Evolutionary conservation across 2,888 invertebrate genomes (phyloP), one percentile per base, ranked within the genome.

Genomic region (Ornithoptera alexandrae): DNA sequence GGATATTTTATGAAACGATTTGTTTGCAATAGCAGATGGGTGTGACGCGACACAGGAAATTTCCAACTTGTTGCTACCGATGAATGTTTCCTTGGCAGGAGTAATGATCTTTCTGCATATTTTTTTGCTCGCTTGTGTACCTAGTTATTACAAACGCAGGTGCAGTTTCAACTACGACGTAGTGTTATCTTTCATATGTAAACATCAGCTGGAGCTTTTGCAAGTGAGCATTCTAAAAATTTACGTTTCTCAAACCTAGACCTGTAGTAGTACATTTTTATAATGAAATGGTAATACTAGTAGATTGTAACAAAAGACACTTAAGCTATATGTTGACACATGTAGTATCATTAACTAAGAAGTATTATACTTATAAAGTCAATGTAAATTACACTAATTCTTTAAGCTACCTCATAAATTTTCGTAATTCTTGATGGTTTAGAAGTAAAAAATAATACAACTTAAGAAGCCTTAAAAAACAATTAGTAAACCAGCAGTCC

Each of bases 1-100:
- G 74, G 91, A 92, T 92, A 92, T 88, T 92, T 89, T 79, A 81
- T 82, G 58, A 80, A 84, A 81, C 85, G 86, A 90, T 90, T 90
- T 89, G 89, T 86, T 84, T 78, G 83, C 79, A 82, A 84, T 83
- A 78, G 84, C 87, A 87, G 84, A 88, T 89, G 91, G 92, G 90
- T 85, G 90, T 84, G 83, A 80, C 81, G 76, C 72, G 76, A 82
- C 84, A 89, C 90, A 90, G 92, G 91, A 90, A 89, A 85, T 85
- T 84, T 81, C 77, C 81, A 86, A 89, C 84, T 89, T 91, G 92
- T 88, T 84, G 81, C 87, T 82, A 84, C 84, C 79, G 80, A 82
- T 79, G 81, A 80, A 78, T 82, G 82, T 81, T 81, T 83, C 72
- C 79, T 77, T 79, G 53, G 62, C 71, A 74, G 74, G 75, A 79